Evolutionary conservation across 1,140 invertebrate genomes (phyloP).

Genomic region (Propsilocerus akamusi): DNA sequence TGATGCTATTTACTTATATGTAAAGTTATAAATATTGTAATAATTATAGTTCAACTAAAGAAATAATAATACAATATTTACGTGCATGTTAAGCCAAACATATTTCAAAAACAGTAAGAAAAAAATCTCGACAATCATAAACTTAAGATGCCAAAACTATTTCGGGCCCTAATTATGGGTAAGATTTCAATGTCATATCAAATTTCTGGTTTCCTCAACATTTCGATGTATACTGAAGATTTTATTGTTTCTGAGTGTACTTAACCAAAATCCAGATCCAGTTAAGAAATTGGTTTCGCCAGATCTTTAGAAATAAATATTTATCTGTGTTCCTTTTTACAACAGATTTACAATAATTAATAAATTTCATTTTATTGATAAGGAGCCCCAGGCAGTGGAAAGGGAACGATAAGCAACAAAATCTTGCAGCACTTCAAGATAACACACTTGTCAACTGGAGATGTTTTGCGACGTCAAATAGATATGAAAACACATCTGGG

Average conservation of each 20-base stretch:
- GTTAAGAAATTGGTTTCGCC: neutral
- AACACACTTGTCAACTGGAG: conserved; percentile 80
- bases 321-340: neutral
- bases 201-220: neutral
- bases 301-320: neutral
- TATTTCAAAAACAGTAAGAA: too few species aligned
- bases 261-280: neutral
- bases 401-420: conserved; percentile 80
- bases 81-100: conserved; percentile 12
- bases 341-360: neutral
- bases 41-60: neutral
- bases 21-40: neutral
- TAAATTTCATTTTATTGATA: conserved; percentile 40
- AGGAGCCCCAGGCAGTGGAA: conserved; percentile 87
- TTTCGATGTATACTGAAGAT: conserved; percentile 12
- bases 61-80: conserved; percentile 8
- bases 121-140: neutral
- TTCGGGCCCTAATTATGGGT: conserved; percentile 23
- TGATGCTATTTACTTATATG: neutral
- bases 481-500: conserved; percentile 56
- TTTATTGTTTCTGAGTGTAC: neutral
- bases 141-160: conserved; percentile 20
- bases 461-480: conserved; percentile 71
- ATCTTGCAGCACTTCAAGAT: conserved; percentile 76
- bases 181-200: neutral